Conservation (phyloP, 2,888 invertebrate species). For the Acleris laterana region DNA sequence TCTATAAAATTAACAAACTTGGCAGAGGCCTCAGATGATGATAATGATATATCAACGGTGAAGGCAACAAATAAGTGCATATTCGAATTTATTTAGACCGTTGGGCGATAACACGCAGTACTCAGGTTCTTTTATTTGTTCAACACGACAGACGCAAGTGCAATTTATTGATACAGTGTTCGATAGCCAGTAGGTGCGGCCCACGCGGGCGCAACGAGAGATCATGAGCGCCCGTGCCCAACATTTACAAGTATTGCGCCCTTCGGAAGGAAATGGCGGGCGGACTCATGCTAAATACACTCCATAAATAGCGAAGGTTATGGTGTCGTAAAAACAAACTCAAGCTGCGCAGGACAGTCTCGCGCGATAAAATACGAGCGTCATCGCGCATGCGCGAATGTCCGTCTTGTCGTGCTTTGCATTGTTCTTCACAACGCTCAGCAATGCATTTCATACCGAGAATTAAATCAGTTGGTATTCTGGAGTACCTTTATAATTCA, state of each 20-base stretch:
- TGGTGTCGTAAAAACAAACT: constrained; percentile 80
- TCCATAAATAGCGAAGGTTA: constrained; percentile 76
- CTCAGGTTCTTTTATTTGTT: constrained; percentile 75
- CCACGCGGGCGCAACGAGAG: constrained; percentile 71
- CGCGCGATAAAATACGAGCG: constrained; percentile 64
- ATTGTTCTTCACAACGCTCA: constrained; percentile 22
- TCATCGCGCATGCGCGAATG: constrained; percentile 55
- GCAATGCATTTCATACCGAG: neutral
- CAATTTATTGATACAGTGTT: constrained; percentile 81
- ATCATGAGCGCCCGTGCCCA: constrained; percentile 53
- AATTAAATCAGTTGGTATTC: neutral
- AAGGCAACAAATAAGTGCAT: constrained; percentile 70
- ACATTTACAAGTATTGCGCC: constrained; percentile 64
- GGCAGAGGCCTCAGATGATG: constrained; percentile 58
- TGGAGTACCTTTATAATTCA: no score
- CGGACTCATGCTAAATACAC: constrained; percentile 73
- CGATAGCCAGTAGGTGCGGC: constrained; percentile 79
- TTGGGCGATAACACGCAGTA: constrained; percentile 73
- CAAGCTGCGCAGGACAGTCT: constrained; percentile 74
- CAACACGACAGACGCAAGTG: constrained; percentile 75
- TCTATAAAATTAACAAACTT: constrained; percentile 43
- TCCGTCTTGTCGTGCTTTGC: constrained; percentile 31
- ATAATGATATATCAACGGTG: constrained; percentile 67
- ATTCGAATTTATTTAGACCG: constrained; percentile 78
- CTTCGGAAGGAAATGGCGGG: constrained; percentile 71